A percentile compares a stretch with the other conserved stretches of the same genome.
Conservation (phyloP, 2,888 invertebrate species). For the Dasysyrphus albostriatus region DNA sequence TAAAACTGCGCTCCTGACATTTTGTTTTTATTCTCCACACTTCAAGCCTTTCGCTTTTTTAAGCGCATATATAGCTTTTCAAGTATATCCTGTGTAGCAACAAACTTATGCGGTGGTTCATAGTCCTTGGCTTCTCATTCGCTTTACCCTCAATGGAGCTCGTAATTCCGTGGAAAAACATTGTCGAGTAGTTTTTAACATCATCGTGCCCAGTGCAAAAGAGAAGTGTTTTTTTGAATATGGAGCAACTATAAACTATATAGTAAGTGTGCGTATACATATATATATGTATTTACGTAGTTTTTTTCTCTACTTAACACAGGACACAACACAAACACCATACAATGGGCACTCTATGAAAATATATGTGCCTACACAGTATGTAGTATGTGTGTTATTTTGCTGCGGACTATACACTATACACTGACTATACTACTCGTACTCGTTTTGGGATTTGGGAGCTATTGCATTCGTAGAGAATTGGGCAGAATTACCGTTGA, state of each 20-base stretch:
- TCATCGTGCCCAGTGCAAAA: conserved; percentile 27
- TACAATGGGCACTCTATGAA: neutral
- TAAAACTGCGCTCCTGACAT: neutral
- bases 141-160: conserved; percentile 72
- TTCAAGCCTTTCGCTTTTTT: conserved; percentile 24
- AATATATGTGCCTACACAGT: neutral
- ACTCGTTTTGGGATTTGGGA: neutral
- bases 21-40: neutral
- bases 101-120: conserved; percentile 50
- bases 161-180: conserved; percentile 72
- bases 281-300: neutral
- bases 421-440: neutral
- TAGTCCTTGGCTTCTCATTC: conserved; percentile 58
- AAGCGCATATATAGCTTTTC: conserved; percentile 24
- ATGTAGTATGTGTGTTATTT: neutral
- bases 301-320: neutral
- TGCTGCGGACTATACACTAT: too few species aligned
- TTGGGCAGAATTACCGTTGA: neutral
- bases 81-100: conserved; percentile 52
- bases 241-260: neutral
- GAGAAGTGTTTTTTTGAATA: conserved; percentile 15
- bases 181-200: conserved; percentile 68
- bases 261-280: neutral
- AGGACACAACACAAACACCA: neutral
- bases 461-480: neutral